phyloP scores from a whole-genome alignment of 2,797 vertebrate species.

The Acanthopagrus latus region DNA sequence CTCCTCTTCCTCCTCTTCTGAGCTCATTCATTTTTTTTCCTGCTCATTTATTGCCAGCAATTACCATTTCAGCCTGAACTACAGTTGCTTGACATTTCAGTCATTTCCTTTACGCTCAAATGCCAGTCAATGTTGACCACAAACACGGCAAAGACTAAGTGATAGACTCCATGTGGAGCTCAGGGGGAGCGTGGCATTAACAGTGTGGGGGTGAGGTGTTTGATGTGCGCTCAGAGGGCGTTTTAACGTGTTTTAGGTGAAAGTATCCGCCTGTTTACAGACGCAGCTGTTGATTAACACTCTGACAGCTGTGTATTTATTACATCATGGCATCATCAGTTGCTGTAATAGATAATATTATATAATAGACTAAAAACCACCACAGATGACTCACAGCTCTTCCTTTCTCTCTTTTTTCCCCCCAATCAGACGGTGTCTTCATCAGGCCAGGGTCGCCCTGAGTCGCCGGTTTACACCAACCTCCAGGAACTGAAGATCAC shows the following conservation, averaged over 20 bases:
- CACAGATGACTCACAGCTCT: slow-evolving; percentile 28
- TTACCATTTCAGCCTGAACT: neutral
- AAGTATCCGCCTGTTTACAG: neutral
- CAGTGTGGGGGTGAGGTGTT: slow-evolving; percentile 15
- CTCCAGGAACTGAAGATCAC: slow-evolving; percentile 97
- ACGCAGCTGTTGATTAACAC: slow-evolving; percentile 22
- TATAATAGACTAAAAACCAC: slow-evolving; percentile 16
- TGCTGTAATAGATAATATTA: too few relatives aligned
- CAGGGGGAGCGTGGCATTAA: neutral
- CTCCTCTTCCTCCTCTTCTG: neutral
- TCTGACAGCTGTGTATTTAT: slow-evolving; percentile 20
- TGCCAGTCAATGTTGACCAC: neutral
- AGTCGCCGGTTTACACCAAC: slow-evolving; percentile 97
- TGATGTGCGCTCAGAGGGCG: neutral
- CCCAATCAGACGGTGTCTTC: slow-evolving; percentile 87
- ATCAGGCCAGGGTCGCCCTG: slow-evolving; percentile 89
- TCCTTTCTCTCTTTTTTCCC: neutral
- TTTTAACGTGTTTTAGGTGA: slow-evolving; percentile 8
- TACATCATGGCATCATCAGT: neutral
- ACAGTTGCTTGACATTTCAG: slow-evolving; percentile 23
- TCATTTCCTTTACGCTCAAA: slow-evolving; percentile 9
- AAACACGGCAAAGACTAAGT: neutral
- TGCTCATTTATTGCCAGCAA: slow-evolving; percentile 12
- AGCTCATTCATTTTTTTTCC: slow-evolving; percentile 14
- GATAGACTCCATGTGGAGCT: slow-evolving; percentile 15